These are phyloP conservation scores for Synergus japonicus DNA, from an alignment of 2,888 invertebrate species.

Conservation along the genomic window DNA sequence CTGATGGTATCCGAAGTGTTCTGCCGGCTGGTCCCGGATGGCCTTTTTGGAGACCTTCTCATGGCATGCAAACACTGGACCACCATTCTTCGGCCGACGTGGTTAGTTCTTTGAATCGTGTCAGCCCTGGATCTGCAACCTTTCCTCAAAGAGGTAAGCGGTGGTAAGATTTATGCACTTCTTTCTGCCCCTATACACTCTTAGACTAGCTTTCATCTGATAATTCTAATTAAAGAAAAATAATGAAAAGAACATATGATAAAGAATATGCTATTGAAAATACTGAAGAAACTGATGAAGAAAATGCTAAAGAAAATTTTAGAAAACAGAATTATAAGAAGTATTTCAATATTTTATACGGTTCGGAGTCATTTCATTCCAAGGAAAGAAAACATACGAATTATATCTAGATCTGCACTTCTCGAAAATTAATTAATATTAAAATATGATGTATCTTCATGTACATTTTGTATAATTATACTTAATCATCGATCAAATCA, in stretches of 20 bases:
- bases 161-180: constrained; percentile 18
- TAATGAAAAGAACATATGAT: neutral
- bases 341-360: neutral
- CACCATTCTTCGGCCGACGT: constrained; percentile 72
- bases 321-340: neutral
- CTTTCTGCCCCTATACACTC: constrained; percentile 10
- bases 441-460: neutral
- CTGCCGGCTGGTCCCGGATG: constrained; percentile 71
- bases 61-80: constrained; percentile 72
- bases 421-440: neutral
- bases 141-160: constrained; percentile 73
- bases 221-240: neutral
- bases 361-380: neutral
- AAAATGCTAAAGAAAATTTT: neutral
- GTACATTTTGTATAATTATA: neutral
- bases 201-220: neutral
- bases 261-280: neutral
- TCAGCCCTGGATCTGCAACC: constrained; percentile 73
- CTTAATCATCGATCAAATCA: neutral
- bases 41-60: constrained; percentile 75
- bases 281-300: neutral
- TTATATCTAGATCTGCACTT: neutral
- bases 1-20: constrained; percentile 71
- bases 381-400: neutral
- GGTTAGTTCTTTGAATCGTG: constrained; percentile 70